Evolutionary conservation across 2,113 vertebrate species (phyloP), one percentile per base, ranked within the genome.

Genomic region (Corythaixoides concolor): DNA sequence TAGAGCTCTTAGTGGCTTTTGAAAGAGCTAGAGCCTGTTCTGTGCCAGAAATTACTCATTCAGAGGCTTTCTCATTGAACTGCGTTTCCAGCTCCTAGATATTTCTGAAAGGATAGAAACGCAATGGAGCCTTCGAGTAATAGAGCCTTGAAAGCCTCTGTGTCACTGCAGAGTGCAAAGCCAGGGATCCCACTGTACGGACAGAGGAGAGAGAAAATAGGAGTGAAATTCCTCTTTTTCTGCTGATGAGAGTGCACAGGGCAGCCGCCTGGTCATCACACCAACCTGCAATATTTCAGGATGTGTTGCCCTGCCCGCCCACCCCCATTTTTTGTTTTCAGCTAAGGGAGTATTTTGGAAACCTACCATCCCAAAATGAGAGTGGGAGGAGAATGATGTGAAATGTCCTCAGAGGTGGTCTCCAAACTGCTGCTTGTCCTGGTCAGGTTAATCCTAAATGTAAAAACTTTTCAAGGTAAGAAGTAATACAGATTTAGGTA

Each of bases 11-110:
- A 85, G 93, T 75, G 86, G 91, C 89, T 88, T 97, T 88, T 94
- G 84, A 96, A 95, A 96, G 89, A 75, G 81, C 69, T 39, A 0
- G 19, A 7, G 83, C 90, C 85, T 74, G 28, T 55, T 83, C 75
- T 18, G 90, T 96, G 91, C 93, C 95, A 95, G 93, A 91, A 97
- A 88, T 74, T 41, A 66, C 85, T 85, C 91, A 85, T 95, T 96
- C 94, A 91, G 81, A 58, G 62, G 35, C 66, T 95, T 93, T 80
- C 73, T 89, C 67, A 39, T 2, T 90, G 88, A 85, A 12, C 82
- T 43, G 53, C 11, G 0, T 79, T 95, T 85, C 80, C 89, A 94
- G 53, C 89, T 79, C 93, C 23, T 64, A 41, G 87, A 9, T 63
- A 1, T 37, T 96, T 89, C 84, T 73, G 81, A 94, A 91, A 80